Evolutionary conservation across 1,140 invertebrate genomes (phyloP), one percentile per base, ranked within the genome.

Genomic region (Spodoptera frugiperda): DNA sequence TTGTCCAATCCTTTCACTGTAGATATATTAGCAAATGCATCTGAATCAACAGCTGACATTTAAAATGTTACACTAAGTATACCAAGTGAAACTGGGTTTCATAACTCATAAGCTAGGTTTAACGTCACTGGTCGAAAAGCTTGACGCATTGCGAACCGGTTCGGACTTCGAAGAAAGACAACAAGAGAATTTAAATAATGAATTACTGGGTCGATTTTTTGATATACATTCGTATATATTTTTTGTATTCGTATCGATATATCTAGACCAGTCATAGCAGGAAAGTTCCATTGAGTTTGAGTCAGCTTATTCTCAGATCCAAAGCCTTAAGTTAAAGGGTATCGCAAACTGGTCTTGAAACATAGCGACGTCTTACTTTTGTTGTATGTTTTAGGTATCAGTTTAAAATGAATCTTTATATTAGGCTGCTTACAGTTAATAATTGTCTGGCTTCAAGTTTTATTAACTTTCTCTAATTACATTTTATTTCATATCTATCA

Each of bases 211-310:
- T 48, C 63, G 19, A 49, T 67, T 49, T n/a, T 39, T 49, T 48
- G 44, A 25, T 67, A 25, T 67, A 48, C 25, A 25, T 39, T 67
- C 9, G n/a, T 10, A 9, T 44, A 17, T 49, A 25, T 39, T 67
- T n/a, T 11, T 4, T 25, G 17, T 10, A 48, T 44, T 49, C 17
- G 44, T 21, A 67, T n/a, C n/a, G n/a, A n/a, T n/a, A n/a, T n/a
- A n/a, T 67, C 63, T 46, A 9, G 59, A 19, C 15, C 59, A 61
- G 59, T 63, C 63, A 44, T 63, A 63, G 39, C 59, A 63, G 59
- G 59, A 63, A 63, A 63, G 59, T 63, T 63, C 59, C 59, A 46
- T 63, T 33, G 54, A 4, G 12, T 44, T 61, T 61, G 33, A 33
- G 39, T 39, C 25, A 44, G n/a, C 33, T 15, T 30, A 39, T 61